phyloP scores from a whole-genome alignment of 2,113 vertebrate genomes.

The Chloebia gouldiae region DNA sequence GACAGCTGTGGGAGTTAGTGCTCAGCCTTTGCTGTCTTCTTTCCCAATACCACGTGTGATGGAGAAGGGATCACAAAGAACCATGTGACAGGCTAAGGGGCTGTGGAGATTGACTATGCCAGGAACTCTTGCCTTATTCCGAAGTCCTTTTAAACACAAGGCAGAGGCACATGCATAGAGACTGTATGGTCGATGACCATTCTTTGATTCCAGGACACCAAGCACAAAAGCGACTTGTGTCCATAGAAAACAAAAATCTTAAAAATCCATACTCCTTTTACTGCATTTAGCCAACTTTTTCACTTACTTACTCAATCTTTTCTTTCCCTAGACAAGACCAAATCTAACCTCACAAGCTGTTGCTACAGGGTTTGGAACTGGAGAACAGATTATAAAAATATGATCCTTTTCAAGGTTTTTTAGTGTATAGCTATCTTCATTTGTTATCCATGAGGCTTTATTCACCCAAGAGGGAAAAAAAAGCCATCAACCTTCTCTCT shows the following conservation, averaged over 20 bases:
- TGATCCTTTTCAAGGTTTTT: neutral
- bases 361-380: constrained; percentile 6
- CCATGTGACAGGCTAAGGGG: neutral
- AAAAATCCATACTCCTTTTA: neutral
- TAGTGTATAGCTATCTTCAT: neutral
- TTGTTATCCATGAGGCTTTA: neutral
- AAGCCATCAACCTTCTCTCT: neutral
- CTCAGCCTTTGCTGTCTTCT: neutral
- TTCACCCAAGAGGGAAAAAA: neutral
- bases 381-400: neutral
- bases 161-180: neutral
- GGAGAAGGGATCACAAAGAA: neutral
- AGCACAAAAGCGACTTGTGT: neutral
- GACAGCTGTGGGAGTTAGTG: neutral
- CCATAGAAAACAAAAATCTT: neutral
- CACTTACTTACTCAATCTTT: neutral
- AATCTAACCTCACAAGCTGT: neutral
- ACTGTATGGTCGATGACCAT: neutral
- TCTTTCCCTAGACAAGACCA: neutral
- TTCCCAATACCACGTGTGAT: neutral
- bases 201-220: neutral
- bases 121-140: neutral
- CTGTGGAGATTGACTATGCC: neutral
- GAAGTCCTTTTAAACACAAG: neutral
- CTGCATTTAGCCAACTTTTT: neutral